Evolutionary conservation across 2,797 vertebrate species (phyloP), one percentile per base, ranked within the genome.

Genomic region (Neoniphon sammara): DNA sequence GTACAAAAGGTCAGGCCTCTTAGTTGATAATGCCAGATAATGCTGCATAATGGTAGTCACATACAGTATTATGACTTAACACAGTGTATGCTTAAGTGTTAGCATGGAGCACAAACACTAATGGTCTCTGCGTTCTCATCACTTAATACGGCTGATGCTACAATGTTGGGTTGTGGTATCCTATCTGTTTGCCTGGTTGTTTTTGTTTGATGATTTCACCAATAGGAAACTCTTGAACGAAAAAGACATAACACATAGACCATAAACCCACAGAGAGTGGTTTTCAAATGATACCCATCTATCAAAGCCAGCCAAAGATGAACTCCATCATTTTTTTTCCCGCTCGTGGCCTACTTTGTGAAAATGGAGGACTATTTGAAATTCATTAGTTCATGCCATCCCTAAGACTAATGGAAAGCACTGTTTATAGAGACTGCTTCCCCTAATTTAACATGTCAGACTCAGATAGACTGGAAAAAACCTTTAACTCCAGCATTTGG

Each of bases 281-380:
- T 39, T 11, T 39, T 11, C 36, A 39, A 11, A 39, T 39, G 36
- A 39, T 39, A 39, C 36, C 12, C 36, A 39, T 39, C 36, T 39
- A 39, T 11, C 36, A 39, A 39, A 39, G 36, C 36, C 12, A 39
- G 10, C 10, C 12, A 11, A 10, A 11, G 36, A 39, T 39, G 36
- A 39, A 8, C 36, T 39, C 36, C 10, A 39, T 39, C 36, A 39
- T n/a, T 3, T 11, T 73, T 73, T 61, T 75, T 3, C 0, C 50
- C 31, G 15, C 47, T 64, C 46, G 6, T 73, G 81, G 65, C 81
- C 84, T 85, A 77, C 73, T 85, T 84, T 80, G 53, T 77, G 53
- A 64, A 62, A 66, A 74, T 47, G 34, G 64, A 60, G 12, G 62
- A 50, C 27, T 56, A 56, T 14, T 17, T 56, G 23, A 66, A 18